Evolutionary conservation across 2,113 vertebrate species (phyloP).

Genomic region (Raja brachyura): DNA sequence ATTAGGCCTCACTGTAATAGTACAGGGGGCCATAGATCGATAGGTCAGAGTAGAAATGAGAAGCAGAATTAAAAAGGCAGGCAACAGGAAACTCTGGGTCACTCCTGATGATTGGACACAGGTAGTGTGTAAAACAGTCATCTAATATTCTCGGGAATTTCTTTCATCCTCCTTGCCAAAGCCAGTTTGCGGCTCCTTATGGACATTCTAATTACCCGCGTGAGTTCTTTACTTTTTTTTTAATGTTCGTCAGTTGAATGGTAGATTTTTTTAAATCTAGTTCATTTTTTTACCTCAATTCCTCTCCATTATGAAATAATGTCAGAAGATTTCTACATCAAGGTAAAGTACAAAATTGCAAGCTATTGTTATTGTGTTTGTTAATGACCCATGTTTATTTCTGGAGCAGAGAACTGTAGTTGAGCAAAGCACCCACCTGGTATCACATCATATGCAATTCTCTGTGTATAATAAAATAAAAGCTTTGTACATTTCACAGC

Average conservation of each 20-base stretch:
- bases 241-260: background rate
- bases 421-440: background rate
- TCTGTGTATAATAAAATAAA: background rate
- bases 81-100: no score
- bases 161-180: no score
- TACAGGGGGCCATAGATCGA: no score
- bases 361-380: background rate
- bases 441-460: background rate
- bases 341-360: background rate
- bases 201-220: no score
- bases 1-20: no score
- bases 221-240: no score
- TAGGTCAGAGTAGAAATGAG: no score
- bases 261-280: background rate
- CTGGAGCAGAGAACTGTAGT: background rate
- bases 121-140: no score
- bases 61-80: no score
- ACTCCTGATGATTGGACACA: no score
- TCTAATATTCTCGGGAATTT: no score
- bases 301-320: background rate
- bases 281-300: background rate
- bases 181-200: no score
- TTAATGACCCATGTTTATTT: background rate
- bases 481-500: conserved; percentile 1
- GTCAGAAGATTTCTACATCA: background rate